Base-by-base conservation (phyloP, 2,888 invertebrate genomes). In the Noctua janthe region DNA sequence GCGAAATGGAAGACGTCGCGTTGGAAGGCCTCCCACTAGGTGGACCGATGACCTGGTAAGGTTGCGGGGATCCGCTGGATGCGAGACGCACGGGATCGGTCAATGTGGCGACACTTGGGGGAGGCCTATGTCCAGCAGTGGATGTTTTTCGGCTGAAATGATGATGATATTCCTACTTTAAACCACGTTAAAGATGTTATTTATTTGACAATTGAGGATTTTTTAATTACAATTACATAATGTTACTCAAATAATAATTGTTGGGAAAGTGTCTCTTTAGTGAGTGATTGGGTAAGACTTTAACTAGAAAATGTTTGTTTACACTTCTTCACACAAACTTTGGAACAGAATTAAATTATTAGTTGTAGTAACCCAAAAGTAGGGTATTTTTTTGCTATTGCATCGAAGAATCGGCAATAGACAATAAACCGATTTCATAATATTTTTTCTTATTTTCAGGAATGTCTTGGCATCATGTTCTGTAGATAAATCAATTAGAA, bases 391-490 rank as follows among this genome's bases (percentile, higher is more conserved):
- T n/a, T 67, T 56, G 5, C 20, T 29, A 51, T 43, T 56, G n/a
- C 6, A 47, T 17, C 17, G 62, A 62, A 62, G 29, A 62, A 7
- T 54, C 10, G 3, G 8, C 64, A 64, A 35, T 29, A 64, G 15
- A 64, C 17, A 64, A 11, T 29, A 29, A 64, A 35, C 29, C 8
- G 1, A 78, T 78, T 51, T 66, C 2, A 73, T 73, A 23, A 47
- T 23, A 70, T 13, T 6, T 76, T 29, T 47, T 39, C 3, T 35
- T 43, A 64, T 74, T 84, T 77, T 17, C 91, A 97, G 97, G 88
- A 98, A 98, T 96, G 99, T 99, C 0, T 95, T 99, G 75, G 99
- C 99, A 62, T 98, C 99, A 17, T 99, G 99, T 95, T 99, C 99
- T 47, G 98, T 99, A 5, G 99, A 99, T 93, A 98, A 98, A 96